Evolutionary conservation across 2,113 vertebrate species (phyloP).

Genomic region (Tinamus guttatus): DNA sequence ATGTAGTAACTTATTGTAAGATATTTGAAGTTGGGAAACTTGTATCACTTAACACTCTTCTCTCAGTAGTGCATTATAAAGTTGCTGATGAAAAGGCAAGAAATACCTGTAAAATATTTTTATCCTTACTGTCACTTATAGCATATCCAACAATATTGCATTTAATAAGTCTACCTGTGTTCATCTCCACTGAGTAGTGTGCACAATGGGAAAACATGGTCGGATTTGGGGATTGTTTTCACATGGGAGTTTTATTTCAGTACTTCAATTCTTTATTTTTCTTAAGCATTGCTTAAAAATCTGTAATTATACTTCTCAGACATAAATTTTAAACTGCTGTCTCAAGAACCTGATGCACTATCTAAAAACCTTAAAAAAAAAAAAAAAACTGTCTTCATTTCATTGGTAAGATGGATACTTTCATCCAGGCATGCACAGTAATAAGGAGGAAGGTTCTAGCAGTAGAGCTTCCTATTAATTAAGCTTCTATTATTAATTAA

Average conservation of each 20-base stretch:
- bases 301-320: background rate
- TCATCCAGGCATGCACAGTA: background rate
- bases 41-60: rapidly evolving
- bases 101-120: background rate
- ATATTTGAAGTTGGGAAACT: background rate
- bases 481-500: background rate
- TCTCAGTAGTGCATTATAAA: background rate
- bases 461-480: background rate
- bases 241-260: background rate
- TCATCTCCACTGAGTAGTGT: background rate
- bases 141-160: no score
- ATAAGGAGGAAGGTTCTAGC: background rate
- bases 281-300: background rate
- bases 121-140: background rate
- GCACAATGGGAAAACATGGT: background rate
- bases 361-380: background rate
- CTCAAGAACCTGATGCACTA: background rate
- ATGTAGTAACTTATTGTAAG: background rate
- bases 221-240: background rate
- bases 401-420: background rate
- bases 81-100: background rate
- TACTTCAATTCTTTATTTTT: background rate
- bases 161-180: background rate
- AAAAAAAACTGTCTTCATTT: background rate
- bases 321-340: background rate